Percentiles rank a stretch among this genome's conserved stretches.
Evolutionary conservation across 2,888 invertebrate species (phyloP).

Genomic region (Polietes domitor): DNA sequence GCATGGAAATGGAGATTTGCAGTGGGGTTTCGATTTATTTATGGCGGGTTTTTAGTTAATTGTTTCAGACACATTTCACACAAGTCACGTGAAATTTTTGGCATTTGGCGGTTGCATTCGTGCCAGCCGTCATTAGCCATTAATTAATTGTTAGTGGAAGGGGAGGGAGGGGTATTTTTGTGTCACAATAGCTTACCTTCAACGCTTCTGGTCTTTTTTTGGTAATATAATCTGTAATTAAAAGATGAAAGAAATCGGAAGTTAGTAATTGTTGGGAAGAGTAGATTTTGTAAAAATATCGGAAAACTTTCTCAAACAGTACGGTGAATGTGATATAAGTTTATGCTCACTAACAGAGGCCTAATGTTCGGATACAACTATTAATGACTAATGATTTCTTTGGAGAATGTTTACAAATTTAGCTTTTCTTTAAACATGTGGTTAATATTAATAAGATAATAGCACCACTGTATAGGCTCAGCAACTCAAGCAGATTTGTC

Average conservation of each 20-base stretch:
- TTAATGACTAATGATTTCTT: too few relatives aligned
- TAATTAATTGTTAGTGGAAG: neutral
- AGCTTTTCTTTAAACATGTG: too few relatives aligned
- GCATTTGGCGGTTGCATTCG: neutral
- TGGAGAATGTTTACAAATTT: too few relatives aligned
- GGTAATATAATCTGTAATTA: neutral
- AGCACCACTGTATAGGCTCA: too few relatives aligned
- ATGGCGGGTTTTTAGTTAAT: neutral
- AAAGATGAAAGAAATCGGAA: neutral
- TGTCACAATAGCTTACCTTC: constrained; percentile 18
- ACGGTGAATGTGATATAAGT: too few relatives aligned
- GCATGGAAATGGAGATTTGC: constrained; percentile 2
- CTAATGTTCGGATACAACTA: too few relatives aligned
- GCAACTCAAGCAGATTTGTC: too few relatives aligned
- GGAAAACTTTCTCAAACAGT: too few relatives aligned
- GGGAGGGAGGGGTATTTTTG: neutral
- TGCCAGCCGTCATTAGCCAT: constrained; percentile 7
- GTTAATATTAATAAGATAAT: too few relatives aligned
- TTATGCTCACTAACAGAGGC: too few relatives aligned
- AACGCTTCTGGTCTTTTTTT: neutral
- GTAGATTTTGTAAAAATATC: too few relatives aligned
- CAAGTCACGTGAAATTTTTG: constrained; percentile 12
- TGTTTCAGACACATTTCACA: neutral
- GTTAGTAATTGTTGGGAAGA: neutral
- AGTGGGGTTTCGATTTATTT: neutral